Conservation (phyloP, 2,888 invertebrate species). For the Scelioninae gen. 2 region DNA sequence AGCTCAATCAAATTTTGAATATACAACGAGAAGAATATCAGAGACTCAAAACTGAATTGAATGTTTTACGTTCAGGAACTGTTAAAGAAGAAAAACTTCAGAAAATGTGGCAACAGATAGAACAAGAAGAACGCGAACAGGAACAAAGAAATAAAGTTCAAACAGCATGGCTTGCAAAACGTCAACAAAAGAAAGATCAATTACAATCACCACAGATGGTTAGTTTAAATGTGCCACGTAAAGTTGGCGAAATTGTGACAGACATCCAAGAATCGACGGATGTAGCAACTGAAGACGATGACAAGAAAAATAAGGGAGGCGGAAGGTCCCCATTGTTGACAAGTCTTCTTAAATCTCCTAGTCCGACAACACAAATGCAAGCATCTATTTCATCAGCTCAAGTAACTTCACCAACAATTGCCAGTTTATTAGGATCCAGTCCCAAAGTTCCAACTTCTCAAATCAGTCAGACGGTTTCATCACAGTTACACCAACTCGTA, state of each 20-base stretch:
- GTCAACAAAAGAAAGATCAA: conserved; percentile 70
- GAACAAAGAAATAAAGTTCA: conserved; percentile 81
- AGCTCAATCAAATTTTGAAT: conserved; percentile 83
- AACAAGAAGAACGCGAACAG: conserved; percentile 83
- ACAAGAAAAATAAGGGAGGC: conserved; percentile 68
- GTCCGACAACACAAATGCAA: conserved; percentile 75
- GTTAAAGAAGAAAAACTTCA: conserved; percentile 84
- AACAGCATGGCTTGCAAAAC: conserved; percentile 68
- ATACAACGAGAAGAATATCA: conserved; percentile 86
- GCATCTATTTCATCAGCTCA: conserved; percentile 72
- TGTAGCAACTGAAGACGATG: conserved; percentile 69
- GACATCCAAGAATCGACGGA: conserved; percentile 64
- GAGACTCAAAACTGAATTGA: conserved; percentile 81
- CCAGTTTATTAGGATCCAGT: conserved; percentile 76
- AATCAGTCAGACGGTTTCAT: conserved; percentile 71
- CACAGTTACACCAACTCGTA: conserved; percentile 77
- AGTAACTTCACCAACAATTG: conserved; percentile 76
- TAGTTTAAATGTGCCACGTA: conserved; percentile 62
- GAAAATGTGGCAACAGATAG: conserved; percentile 83
- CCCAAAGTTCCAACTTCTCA: conserved; percentile 69
- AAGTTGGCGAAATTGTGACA: conserved; percentile 56
- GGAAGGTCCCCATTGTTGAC: conserved; percentile 83
- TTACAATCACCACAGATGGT: conserved; percentile 58
- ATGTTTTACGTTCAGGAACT: conserved; percentile 77
- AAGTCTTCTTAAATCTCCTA: conserved; percentile 86